Evolutionary conservation across 2,797 vertebrate genomes (phyloP), one percentile per base, ranked within the genome.

Genomic region (Hoplostethus mediterraneus): DNA sequence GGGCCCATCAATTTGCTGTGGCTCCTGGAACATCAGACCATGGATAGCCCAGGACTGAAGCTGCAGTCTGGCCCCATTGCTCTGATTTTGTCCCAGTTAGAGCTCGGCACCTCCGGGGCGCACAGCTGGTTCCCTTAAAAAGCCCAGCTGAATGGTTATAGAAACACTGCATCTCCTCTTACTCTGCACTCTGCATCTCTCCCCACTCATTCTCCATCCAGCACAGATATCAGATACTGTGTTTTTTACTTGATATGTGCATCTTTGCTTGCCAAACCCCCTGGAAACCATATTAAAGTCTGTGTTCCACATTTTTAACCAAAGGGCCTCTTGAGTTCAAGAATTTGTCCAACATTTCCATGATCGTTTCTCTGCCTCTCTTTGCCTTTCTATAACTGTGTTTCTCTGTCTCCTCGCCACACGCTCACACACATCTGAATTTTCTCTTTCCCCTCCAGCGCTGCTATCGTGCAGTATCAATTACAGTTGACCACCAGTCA

Each of bases 1-100:
- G 91, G 92, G 73, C 92, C 83, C 91, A 89, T 93, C 91, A 92
- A 90, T 93, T 91, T 75, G 62, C 71, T 0, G 66, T 88, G 88
- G 80, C 90, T 90, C 87, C 85, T 90, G 86, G 85, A 93, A 92
- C 91, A 92, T 93, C 93, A 90, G 91, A 90, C 92, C 90, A 90
- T 57, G 81, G 78, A 82, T 81, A 87, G 85, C 80, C 72, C 62
- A 66, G 77, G 73, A 77, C 85, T 80, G 80, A 76, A 68, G 81
- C 87, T 78, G 66, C 72, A 83, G 83, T 66, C 56, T 58, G 71
- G 84, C 84, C 77, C 77, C 83, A 69, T 80, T 55, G 80, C n/a
- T 67, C 83, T 77, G 82, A 80, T 80, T 84, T 71, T 83, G 82
- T 87, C 90, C 84, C 82, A 85, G 88, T 80, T 78, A 81, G 72